phyloP scores from a whole-genome alignment of 2,888 invertebrate species.

The Trachelus stipa region DNA sequence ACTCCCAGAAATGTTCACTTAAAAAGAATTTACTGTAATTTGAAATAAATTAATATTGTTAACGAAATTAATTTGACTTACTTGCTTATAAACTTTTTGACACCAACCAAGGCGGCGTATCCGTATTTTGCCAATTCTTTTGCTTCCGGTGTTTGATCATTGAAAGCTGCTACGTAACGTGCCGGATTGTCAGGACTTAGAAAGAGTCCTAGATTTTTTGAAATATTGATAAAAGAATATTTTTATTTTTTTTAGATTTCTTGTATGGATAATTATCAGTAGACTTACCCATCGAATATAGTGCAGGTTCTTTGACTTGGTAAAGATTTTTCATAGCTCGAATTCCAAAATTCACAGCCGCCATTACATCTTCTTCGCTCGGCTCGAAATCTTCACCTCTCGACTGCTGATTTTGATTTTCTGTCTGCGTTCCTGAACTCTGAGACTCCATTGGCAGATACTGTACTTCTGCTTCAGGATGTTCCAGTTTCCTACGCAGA shows the following conservation, averaged over 20 bases:
- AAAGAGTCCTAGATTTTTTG: constrained; percentile 71
- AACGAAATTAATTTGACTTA: constrained; percentile 61
- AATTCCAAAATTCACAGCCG: constrained; percentile 77
- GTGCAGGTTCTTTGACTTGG: constrained; percentile 71
- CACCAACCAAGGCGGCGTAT: constrained; percentile 77
- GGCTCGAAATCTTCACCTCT: constrained; percentile 17
- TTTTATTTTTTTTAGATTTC: constrained; percentile 8
- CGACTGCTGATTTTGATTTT: background rate
- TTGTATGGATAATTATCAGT: background rate
- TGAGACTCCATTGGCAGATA: constrained; percentile 6
- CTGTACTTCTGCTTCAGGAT: constrained; percentile 1
- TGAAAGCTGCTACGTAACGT: constrained; percentile 78
- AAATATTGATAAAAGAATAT: constrained; percentile 4
- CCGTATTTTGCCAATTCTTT: constrained; percentile 74
- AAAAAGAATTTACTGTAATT: no score
- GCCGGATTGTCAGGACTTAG: constrained; percentile 76
- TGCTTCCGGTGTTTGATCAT: constrained; percentile 75
- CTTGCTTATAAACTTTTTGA: constrained; percentile 72
- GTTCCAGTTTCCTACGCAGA: constrained; percentile 1
- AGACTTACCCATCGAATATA: constrained; percentile 72
- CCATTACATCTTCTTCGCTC: constrained; percentile 69
- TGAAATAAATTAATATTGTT: no score
- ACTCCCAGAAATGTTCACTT: no score
- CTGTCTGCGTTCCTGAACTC: background rate
- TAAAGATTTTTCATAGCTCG: constrained; percentile 76